Percentiles rank a stretch among this genome's conserved stretches.
phyloP scores from a whole-genome alignment of 2,113 vertebrate genomes.

The Vidua macroura region DNA sequence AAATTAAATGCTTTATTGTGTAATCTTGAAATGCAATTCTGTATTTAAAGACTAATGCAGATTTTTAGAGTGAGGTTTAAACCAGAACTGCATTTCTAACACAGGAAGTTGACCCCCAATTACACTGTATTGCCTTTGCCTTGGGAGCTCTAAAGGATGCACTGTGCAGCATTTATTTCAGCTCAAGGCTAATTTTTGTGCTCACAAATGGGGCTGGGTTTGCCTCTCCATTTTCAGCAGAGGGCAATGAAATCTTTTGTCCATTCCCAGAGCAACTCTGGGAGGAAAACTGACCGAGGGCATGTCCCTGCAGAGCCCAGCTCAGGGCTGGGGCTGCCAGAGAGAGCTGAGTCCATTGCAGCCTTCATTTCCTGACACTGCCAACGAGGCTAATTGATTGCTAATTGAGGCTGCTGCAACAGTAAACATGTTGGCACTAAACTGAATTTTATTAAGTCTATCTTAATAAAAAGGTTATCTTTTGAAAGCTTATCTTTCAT shows the following conservation, averaged over 20 bases:
- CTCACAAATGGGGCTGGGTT: background rate
- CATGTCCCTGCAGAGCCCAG: background rate
- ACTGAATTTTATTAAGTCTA: background rate
- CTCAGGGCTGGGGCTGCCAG: background rate
- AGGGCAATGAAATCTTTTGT: background rate
- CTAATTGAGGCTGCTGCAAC: background rate
- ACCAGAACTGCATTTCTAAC: background rate
- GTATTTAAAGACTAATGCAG: conserved; percentile 6
- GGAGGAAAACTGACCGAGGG: background rate
- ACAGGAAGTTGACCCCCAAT: background rate
- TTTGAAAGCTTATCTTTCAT: background rate
- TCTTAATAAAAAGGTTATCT: background rate
- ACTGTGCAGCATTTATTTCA: conserved; percentile 1
- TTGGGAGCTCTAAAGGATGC: background rate
- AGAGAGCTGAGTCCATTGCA: background rate
- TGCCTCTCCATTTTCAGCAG: background rate
- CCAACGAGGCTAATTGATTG: background rate
- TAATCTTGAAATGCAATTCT: conserved; percentile 15
- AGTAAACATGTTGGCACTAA: background rate
- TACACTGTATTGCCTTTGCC: background rate
- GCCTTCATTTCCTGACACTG: background rate
- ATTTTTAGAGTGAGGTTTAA: conserved; percentile 21
- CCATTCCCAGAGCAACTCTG: background rate
- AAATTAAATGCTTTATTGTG: conserved; percentile 11
- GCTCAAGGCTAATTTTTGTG: background rate